Evolutionary conservation across 2,113 vertebrate species (phyloP).

Genomic region (Aviceda subcristata): DNA sequence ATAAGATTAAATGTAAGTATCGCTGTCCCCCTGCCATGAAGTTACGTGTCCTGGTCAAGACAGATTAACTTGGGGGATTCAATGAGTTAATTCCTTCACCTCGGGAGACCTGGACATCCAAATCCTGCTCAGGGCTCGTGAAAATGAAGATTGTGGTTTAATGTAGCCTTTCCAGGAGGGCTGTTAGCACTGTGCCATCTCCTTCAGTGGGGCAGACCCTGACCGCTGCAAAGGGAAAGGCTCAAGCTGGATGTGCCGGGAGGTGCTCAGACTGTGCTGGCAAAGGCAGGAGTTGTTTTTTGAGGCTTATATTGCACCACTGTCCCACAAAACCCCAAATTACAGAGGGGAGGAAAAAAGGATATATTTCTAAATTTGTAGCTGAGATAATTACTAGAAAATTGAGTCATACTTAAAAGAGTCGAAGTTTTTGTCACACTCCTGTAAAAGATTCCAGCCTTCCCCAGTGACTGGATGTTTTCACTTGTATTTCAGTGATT

Average conservation of each 20-base stretch:
- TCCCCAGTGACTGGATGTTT: background rate
- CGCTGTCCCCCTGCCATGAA: background rate
- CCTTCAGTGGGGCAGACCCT: background rate
- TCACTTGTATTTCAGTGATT: background rate
- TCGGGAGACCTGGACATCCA: background rate
- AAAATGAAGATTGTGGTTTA: background rate
- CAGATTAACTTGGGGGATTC: constrained; percentile 23
- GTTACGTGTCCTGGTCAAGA: background rate
- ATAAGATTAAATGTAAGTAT: background rate
- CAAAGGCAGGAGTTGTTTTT: background rate
- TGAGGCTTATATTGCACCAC: background rate
- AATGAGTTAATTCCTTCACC: constrained; percentile 41
- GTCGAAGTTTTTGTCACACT: background rate
- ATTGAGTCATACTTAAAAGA: constrained; percentile 21
- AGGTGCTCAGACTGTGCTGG: background rate
- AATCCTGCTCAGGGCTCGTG: background rate
- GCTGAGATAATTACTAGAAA: background rate
- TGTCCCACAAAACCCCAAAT: background rate
- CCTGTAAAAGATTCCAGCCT: background rate
- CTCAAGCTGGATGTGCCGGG: background rate
- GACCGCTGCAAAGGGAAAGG: background rate
- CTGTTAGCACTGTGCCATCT: rapidly evolving
- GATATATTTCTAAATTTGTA: background rate
- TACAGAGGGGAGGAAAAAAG: background rate
- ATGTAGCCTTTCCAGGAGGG: background rate